Base-by-base conservation (phyloP, 2,113 vertebrate species). In the Pedionomus torquatus region DNA sequence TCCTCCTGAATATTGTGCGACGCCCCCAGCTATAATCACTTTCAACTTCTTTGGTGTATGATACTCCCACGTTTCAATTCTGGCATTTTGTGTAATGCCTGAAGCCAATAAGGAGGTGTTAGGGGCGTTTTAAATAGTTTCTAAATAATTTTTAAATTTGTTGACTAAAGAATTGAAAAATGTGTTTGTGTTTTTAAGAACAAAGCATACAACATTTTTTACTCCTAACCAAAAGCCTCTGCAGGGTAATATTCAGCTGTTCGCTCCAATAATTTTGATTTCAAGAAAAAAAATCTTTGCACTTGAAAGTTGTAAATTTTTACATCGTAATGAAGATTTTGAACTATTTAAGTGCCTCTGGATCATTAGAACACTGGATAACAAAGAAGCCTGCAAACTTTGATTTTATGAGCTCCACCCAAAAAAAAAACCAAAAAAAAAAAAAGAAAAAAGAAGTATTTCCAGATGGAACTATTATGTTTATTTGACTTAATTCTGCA, bases 401-500 rank as follows among this genome's bases (percentile, higher is more conserved):
- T 28, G 4, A 0, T 60, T 92, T 91, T 82, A 87, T 72, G 81
- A 91, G 76, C 41, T 23, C 3, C 65, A 52, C 55, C 60, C 2
- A 0, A 48, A 68, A 83, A 85, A 89, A 49, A 49, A 48, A 48
- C 60, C 2, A 0, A 48, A 68, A 83, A 85, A 89, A 49, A 49
- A 48, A 48, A n/a, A 19, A 44, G 26, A 51, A 51, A 51, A 43
- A 43, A 44, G 44, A 80, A 30, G 13, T 41, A 64, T 68, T 94
- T 89, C 70, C 65, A 82, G 70, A 64, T 82, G 81, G 35, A 91
- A 69, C 12, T 31, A 28, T 65, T 93, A 57, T 31, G 25, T 37
- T 68, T 89, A 35, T 86, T 93, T 89, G 57, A 72, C 48, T 71
- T 81, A 57, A 68, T 89, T 92, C 89, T 85, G 93, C 55, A 61